phyloP scores from a whole-genome alignment of 2,113 vertebrate genomes.

The Paracanthobrama guichenoti region DNA sequence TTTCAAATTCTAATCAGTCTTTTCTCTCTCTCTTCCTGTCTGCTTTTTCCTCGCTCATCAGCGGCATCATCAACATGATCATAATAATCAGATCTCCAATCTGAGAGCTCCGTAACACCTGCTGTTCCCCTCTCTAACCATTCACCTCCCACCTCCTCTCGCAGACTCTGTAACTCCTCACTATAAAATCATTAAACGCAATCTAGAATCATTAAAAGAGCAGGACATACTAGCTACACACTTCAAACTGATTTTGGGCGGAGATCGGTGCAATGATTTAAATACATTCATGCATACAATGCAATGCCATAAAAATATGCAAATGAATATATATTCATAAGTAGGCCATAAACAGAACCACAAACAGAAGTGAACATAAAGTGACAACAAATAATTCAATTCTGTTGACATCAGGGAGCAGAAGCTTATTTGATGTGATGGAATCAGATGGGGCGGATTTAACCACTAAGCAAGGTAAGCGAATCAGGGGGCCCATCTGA shows the following conservation, averaged over 20 bases:
- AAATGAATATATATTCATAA: background rate
- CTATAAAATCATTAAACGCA: slow-evolving; percentile 33
- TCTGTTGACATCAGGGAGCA: background rate
- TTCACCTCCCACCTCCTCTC: slow-evolving; percentile 38
- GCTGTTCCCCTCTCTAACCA: slow-evolving; percentile 52
- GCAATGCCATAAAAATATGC: background rate
- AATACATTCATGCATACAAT: background rate
- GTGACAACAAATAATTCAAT: background rate
- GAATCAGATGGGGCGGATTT: background rate
- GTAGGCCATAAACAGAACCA: background rate
- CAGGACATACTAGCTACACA: slow-evolving; percentile 25
- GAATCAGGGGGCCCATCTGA: no score
- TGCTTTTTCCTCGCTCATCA: slow-evolving; percentile 57
- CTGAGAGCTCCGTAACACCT: slow-evolving; percentile 51
- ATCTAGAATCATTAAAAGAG: slow-evolving; percentile 6
- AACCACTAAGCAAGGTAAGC: no score
- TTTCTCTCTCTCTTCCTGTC: slow-evolving; percentile 52
- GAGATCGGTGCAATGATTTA: background rate
- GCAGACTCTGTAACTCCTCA: slow-evolving; percentile 9
- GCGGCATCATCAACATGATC: slow-evolving; percentile 66
- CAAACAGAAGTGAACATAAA: background rate
- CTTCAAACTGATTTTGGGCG: slow-evolving; percentile 4
- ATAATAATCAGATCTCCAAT: slow-evolving; percentile 59
- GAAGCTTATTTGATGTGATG: background rate
- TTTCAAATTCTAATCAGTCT: slow-evolving; percentile 59